These are phyloP conservation scores for Accipiter virgatus DNA, from an alignment of 2,113 vertebrate genomes.

Conservation along the genomic window DNA sequence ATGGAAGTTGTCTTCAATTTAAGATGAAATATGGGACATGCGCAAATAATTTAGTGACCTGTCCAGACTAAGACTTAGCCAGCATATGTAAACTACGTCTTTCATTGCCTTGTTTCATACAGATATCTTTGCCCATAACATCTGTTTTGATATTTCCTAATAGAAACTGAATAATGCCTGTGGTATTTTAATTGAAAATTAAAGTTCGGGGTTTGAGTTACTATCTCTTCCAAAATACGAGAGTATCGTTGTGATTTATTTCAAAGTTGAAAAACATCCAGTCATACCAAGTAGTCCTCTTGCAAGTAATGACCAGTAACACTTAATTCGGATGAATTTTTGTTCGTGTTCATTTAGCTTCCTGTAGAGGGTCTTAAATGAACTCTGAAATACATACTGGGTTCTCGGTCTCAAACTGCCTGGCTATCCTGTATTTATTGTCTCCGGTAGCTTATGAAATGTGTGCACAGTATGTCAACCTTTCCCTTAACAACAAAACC, in stretches of 20 bases:
- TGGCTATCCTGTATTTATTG: conserved; percentile 1
- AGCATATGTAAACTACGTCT: background rate
- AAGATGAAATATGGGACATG: conserved; percentile 4
- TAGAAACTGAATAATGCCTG: background rate
- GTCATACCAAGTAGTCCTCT: background rate
- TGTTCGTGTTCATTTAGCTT: background rate
- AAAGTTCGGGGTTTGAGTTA: background rate
- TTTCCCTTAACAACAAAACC: conserved; percentile 68
- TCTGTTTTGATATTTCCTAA: background rate
- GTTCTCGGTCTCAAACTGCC: background rate
- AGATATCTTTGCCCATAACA: background rate
- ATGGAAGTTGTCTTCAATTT: conserved; percentile 33
- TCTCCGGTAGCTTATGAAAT: conserved; percentile 24
- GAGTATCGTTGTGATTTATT: background rate
- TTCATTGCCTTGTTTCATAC: background rate
- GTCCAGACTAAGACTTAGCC: background rate
- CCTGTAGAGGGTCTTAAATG: background rate
- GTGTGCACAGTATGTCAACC: conserved; percentile 29
- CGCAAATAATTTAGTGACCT: conserved; percentile 40
- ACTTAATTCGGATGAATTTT: background rate
- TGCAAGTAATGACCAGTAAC: background rate
- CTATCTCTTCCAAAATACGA: background rate
- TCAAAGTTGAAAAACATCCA: background rate
- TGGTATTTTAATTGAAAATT: background rate
- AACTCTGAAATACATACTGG: background rate